Evolutionary conservation across 1,140 invertebrate genomes (phyloP).

Genomic region (Drosophila gunungcola): DNA sequence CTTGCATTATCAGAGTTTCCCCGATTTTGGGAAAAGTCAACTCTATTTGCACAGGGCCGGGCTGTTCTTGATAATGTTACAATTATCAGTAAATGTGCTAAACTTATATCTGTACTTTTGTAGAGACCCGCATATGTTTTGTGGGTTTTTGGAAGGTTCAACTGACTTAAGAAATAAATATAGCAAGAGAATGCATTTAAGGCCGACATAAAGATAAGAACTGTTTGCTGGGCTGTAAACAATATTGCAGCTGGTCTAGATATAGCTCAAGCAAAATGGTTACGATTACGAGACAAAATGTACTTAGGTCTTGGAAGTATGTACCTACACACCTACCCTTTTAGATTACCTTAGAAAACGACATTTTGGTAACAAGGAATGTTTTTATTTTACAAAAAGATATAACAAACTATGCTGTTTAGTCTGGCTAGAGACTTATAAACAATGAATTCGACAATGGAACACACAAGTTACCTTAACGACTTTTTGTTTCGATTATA

Average conservation of each 20-base stretch:
- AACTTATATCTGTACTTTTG: slow-evolving; percentile 18
- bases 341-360: background rate
- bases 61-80: slow-evolving; percentile 45
- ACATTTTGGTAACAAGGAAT: slow-evolving; percentile 2
- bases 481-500: slow-evolving; percentile 4
- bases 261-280: slow-evolving; percentile 31
- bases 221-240: slow-evolving; percentile 14
- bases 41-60: slow-evolving; percentile 44
- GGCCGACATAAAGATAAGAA: slow-evolving; percentile 21
- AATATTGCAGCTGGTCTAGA: slow-evolving; percentile 25
- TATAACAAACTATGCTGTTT: background rate
- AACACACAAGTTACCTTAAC: slow-evolving; percentile 13
- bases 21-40: slow-evolving; percentile 37
- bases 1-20: slow-evolving; percentile 63
- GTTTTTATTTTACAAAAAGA: no score
- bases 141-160: background rate
- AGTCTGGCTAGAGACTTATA: background rate
- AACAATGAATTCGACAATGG: slow-evolving; percentile 6
- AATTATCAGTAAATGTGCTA: slow-evolving; percentile 60
- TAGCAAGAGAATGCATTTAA: slow-evolving; percentile 17
- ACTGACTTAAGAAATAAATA: slow-evolving; percentile 10
- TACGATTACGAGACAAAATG: slow-evolving; percentile 7
- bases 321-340: background rate
- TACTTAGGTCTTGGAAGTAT: background rate
- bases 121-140: slow-evolving; percentile 21